Evolutionary conservation across 2,113 vertebrate species (phyloP), one percentile per base, ranked within the genome.

Genomic region (Mirounga angustirostris): DNA sequence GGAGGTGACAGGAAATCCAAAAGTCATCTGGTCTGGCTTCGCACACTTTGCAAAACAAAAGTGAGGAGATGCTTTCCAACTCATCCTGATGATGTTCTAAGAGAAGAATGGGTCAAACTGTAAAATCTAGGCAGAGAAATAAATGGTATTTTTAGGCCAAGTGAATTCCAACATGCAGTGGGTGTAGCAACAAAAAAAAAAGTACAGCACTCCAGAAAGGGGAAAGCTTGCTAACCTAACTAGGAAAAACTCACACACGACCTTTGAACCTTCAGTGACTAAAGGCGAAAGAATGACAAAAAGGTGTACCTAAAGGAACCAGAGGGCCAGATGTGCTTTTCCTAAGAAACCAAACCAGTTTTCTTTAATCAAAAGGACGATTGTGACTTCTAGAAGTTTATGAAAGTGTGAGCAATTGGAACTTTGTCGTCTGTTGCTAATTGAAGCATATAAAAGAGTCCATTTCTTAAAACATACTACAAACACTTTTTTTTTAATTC

Each of bases 1-100:
- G 87, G 94, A 98, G 96, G 96, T 98, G 97, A 98, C 94, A 98
- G 98, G 97, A 98, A 99, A 98, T 98, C 98, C 97, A 98, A 98
- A 98, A 99, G 98, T 97, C 98, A 98, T 97, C 97, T 96, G 89
- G 97, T 98, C 97, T 98, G 98, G 96, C 96, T 84, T 18, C 76
- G 71, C 0, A 0, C 84, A 46, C 73, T 96, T 78, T 91, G 85
- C 95, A 90, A 69, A 88, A 88, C 83, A 50, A 50, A 91, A 69
- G 88, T 94, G 96, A 94, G 74, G 96, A 94, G 89, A 94, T 97
- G 59, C 95, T 96, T 97, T 98, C 94, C 97, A 58, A 58, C 46
- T 97, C 15, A 92, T 97, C 78, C 95, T 81, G 86, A 65, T 94
- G 52, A 43, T 61, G 80, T 89, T 76, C 92, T 33, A 93, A 16